Conservation (phyloP, 2,797 vertebrate genomes). For the Acanthiza pusilla region DNA sequence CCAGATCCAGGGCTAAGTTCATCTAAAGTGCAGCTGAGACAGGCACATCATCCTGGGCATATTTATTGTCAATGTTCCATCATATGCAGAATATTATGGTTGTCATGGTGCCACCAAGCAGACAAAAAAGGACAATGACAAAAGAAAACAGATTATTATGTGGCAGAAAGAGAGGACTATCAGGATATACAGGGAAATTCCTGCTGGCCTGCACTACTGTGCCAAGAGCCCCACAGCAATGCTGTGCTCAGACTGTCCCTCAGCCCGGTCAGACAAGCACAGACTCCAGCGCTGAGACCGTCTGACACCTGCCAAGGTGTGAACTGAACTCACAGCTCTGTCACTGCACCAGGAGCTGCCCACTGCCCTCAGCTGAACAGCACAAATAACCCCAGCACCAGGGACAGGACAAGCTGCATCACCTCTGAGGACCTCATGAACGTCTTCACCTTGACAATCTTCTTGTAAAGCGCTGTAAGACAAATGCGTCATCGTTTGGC, state of each 20-base stretch:
- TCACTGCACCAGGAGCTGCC: neutral
- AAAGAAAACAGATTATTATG: neutral
- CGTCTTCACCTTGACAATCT: neutral
- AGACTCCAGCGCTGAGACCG: fast-evolving
- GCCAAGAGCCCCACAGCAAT: neutral
- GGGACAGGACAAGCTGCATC: neutral
- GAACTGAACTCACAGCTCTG: neutral
- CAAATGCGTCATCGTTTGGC: neutral
- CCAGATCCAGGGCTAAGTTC: neutral
- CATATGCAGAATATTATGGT: neutral
- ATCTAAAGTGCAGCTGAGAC: neutral
- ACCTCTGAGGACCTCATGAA: neutral
- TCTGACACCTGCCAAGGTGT: neutral
- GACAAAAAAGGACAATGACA: neutral
- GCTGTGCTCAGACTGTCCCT: neutral
- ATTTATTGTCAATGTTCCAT: neutral
- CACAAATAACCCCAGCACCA: neutral
- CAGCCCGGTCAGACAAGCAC: neutral
- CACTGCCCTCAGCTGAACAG: neutral
- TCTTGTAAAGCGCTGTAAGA: neutral
- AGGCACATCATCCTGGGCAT: fast-evolving
- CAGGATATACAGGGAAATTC: neutral
- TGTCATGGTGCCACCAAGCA: neutral
- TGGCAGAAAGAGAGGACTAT: neutral
- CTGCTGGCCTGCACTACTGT: neutral